Conservation (phyloP, 35 echinoderm and acorn worm genomes). For the Eucidaris tribuloides region DNA sequence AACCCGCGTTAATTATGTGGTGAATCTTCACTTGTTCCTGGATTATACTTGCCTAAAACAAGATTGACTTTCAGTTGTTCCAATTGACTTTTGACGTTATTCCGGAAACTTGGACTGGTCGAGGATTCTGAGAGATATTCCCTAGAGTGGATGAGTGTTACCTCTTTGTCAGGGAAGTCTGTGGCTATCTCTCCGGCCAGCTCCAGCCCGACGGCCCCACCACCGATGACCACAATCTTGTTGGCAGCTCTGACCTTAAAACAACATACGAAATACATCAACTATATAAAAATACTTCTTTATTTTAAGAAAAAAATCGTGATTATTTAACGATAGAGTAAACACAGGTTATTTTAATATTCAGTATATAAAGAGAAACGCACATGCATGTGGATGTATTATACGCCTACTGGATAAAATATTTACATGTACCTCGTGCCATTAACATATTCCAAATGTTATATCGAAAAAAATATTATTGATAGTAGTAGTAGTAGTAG, state of each 20-base stretch:
- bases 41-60: slow-evolving; percentile 67
- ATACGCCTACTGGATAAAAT: no score
- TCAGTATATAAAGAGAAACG: no score
- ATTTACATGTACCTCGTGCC: no score
- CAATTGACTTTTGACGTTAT: slow-evolving; percentile 39
- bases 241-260: slow-evolving; percentile 40
- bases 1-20: no score
- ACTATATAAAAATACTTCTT: no score
- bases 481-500: neutral
- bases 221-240: slow-evolving; percentile 37
- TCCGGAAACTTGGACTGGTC: slow-evolving; percentile 24
- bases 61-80: slow-evolving; percentile 50
- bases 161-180: slow-evolving; percentile 41
- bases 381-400: no score
- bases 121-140: slow-evolving; percentile 42
- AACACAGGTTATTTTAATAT: no score
- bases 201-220: slow-evolving; percentile 47
- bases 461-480: neutral
- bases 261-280: no score
- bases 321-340: no score
- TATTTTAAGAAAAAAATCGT: no score
- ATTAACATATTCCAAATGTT: no score
- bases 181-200: slow-evolving; percentile 54
- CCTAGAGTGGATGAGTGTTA: slow-evolving; percentile 50
- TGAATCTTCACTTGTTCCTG: no score